Evolutionary conservation across 1,140 invertebrate species (phyloP).

Genomic region (Drosophila truncata): DNA sequence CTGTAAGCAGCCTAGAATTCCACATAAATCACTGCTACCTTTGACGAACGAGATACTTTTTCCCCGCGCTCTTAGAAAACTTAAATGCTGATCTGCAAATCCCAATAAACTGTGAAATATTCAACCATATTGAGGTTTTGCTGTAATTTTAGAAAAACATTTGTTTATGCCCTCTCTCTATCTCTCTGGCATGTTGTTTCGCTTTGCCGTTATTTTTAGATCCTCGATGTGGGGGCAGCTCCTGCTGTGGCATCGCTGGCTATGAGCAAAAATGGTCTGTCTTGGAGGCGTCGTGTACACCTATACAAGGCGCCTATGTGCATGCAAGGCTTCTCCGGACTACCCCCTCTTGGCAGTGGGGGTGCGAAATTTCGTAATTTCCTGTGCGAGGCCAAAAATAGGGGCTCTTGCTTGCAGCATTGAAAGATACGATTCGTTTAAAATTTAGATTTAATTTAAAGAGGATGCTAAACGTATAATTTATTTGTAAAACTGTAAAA

Average conservation of each 20-base stretch:
- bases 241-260: conserved; percentile 18
- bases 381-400: conserved; percentile 63
- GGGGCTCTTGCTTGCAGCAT: conserved; percentile 12
- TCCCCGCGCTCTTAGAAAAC: too few species aligned
- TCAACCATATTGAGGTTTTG: not conserved
- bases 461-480: conserved; percentile 73
- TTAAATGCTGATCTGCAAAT: not conserved
- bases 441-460: conserved; percentile 67
- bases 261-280: conserved; percentile 53
- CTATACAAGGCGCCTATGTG: conserved; percentile 8
- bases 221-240: conserved; percentile 51
- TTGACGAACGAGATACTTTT: not conserved
- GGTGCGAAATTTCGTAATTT: conserved; percentile 70
- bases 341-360: conserved; percentile 29
- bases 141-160: conserved; percentile 56
- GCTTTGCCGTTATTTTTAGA: conserved; percentile 64
- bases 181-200: conserved; percentile 43
- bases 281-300: conserved; percentile 46
- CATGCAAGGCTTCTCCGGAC: conserved; percentile 17
- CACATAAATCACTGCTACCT: not conserved
- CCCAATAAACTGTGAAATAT: not conserved
- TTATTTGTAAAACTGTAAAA: conserved; percentile 75
- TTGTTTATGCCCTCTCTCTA: conserved; percentile 44
- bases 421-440: conserved; percentile 37
- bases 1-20: too few species aligned